Percentiles rank a stretch among this genome's conserved stretches.
Evolutionary conservation across 2,888 invertebrate genomes (phyloP).

Genomic region (Psylliodes chrysocephalus): DNA sequence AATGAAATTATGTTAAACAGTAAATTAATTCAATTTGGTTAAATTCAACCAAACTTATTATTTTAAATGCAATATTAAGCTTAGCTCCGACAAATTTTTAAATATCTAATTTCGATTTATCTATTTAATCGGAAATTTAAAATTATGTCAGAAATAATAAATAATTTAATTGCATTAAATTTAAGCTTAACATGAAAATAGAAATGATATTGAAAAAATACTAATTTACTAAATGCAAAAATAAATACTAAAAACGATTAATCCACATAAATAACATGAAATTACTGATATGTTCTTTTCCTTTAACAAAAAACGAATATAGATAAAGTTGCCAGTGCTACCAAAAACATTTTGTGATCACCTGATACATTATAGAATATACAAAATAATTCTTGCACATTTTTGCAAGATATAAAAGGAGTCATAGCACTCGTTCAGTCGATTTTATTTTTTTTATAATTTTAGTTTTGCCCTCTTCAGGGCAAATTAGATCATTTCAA

Average conservation of each 20-base stretch:
- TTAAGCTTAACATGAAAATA: neutral
- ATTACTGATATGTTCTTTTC: conserved; percentile 36
- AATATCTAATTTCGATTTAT: too few relatives aligned
- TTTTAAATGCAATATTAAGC: neutral
- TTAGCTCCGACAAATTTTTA: neutral
- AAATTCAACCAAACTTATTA: neutral
- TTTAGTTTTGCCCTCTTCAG: conserved; percentile 22
- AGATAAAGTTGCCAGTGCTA: conserved; percentile 51
- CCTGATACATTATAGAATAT: conserved; percentile 50
- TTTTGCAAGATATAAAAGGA: conserved; percentile 21
- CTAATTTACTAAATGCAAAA: conserved; percentile 16
- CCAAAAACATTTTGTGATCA: conserved; percentile 55
- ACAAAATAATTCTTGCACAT: conserved; percentile 45
- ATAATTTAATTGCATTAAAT: neutral
- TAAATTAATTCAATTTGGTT: neutral
- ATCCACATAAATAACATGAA: conserved; percentile 31
- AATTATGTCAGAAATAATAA: neutral
- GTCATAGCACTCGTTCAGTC: conserved; percentile 30
- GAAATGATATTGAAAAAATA: conserved; percentile 29
- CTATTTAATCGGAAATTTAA: neutral
- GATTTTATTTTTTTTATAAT: conserved; percentile 6
- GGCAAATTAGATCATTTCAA: neutral
- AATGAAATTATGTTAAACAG: neutral
- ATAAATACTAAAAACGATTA: conserved; percentile 20
- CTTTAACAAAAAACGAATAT: conserved; percentile 20